These are phyloP conservation scores for Centrocercus urophasianus DNA, from an alignment of 2,113 vertebrate species.

Conservation along the genomic window DNA sequence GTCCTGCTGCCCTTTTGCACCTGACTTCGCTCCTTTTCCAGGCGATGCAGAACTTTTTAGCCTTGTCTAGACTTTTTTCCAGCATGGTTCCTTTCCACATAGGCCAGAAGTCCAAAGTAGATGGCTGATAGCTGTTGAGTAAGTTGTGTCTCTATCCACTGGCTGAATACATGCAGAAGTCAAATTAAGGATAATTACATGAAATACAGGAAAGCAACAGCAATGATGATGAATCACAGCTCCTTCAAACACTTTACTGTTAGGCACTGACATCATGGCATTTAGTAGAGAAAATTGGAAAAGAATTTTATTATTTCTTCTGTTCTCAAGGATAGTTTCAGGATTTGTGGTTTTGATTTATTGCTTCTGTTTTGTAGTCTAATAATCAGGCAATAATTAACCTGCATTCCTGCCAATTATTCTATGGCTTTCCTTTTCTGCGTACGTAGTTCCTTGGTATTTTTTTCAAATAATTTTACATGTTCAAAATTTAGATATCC, in stretches of 20 bases:
- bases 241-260: background rate
- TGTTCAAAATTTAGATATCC: background rate
- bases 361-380: background rate
- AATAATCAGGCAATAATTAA: background rate
- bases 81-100: background rate
- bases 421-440: background rate
- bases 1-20: background rate
- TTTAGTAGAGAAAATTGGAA: background rate
- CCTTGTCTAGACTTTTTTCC: background rate
- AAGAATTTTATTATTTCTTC: background rate
- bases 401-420: background rate
- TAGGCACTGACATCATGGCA: background rate
- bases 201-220: background rate
- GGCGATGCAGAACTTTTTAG: background rate
- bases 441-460: background rate
- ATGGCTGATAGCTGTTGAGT: background rate
- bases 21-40: background rate
- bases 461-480: background rate
- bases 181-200: background rate
- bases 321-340: background rate
- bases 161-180: background rate
- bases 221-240: background rate
- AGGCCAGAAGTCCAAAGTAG: background rate
- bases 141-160: background rate
- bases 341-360: background rate